phyloP scores from a whole-genome alignment of 2,113 vertebrate species.

The Chloropsis cyanopogon region DNA sequence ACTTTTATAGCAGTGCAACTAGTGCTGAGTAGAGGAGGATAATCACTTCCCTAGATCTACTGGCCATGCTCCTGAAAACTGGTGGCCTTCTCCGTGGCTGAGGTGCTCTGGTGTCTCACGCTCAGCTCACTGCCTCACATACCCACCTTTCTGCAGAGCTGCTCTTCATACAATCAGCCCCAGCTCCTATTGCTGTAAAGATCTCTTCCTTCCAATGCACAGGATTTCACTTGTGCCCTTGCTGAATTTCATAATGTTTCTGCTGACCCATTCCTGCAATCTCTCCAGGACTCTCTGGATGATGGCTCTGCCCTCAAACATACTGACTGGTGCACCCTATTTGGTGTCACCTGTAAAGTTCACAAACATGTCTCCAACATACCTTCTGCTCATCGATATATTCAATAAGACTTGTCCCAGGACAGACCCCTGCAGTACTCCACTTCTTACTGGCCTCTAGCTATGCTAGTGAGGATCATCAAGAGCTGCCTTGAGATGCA shows the following conservation, averaged over 20 bases:
- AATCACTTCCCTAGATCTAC: background rate
- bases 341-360: background rate
- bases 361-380: background rate
- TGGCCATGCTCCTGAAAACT: background rate
- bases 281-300: background rate
- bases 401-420: background rate
- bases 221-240: background rate
- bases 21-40: background rate
- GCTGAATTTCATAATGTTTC: background rate
- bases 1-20: background rate
- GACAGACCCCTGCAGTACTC: background rate
- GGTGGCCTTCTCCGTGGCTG: background rate
- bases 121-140: background rate
- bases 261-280: background rate
- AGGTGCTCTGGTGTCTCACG: background rate
- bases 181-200: background rate
- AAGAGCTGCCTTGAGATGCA: background rate
- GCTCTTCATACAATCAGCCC: background rate
- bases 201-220: background rate
- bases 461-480: background rate
- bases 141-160: background rate
- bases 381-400: background rate
- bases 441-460: background rate
- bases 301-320: background rate
- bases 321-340: accelerated